Percentiles rank a stretch among this genome's conserved stretches.
Evolutionary conservation across 2,797 vertebrate species (phyloP).

Genomic region (Microctenopoma lineatum): DNA sequence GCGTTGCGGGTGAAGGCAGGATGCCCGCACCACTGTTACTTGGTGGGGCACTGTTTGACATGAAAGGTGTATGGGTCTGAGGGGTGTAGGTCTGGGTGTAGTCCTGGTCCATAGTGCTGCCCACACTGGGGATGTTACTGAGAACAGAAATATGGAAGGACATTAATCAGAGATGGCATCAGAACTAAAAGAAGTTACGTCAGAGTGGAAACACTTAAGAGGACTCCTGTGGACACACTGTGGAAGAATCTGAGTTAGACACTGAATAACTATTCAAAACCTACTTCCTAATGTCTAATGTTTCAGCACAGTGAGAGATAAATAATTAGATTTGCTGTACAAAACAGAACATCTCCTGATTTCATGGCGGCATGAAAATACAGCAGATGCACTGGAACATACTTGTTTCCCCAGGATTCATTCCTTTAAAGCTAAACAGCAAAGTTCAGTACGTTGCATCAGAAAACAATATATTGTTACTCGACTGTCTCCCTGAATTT

Average conservation of each 20-base stretch:
- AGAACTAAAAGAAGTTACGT: not conserved
- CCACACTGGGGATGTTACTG: slow-evolving; percentile 89
- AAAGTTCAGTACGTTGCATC: slow-evolving; percentile 19
- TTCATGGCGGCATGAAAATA: slow-evolving; percentile 6
- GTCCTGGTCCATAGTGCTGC: slow-evolving; percentile 94
- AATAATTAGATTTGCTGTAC: not conserved
- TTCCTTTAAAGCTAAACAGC: slow-evolving; percentile 18
- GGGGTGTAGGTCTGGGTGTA: slow-evolving; percentile 95
- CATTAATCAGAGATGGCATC: slow-evolving; percentile 1
- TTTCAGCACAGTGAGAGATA: not conserved
- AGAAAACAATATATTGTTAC: slow-evolving; percentile 36
- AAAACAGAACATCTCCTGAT: not conserved
- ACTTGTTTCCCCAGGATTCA: not conserved
- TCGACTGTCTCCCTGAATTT: slow-evolving; percentile 42
- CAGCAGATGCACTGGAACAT: too few species aligned
- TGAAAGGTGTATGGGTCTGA: slow-evolving; percentile 94
- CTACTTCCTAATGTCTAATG: slow-evolving; percentile 1
- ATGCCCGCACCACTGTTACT: slow-evolving; percentile 93
- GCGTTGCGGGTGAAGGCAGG: slow-evolving; percentile 96
- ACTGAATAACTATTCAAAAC: not conserved
- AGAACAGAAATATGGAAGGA: slow-evolving; percentile 8
- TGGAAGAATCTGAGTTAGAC: not conserved
- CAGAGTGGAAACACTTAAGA: too few species aligned
- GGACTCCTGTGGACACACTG: not conserved
- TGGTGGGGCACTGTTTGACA: slow-evolving; percentile 94